phyloP scores from a whole-genome alignment of 2,888 invertebrate species.

The Cheilosia vulpina region DNA sequence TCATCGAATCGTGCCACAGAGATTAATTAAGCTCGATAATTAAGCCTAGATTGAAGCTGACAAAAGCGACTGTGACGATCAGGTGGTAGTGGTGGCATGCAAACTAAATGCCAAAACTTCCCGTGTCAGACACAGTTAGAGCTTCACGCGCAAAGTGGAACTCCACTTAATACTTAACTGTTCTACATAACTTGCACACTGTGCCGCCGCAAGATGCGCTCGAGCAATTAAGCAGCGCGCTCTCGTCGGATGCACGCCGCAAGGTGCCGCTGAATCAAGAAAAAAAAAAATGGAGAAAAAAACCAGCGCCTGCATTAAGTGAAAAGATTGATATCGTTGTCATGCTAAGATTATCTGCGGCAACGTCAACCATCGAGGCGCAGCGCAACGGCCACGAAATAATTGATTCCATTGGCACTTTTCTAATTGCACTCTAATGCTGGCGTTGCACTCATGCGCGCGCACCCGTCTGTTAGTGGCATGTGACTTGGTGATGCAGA shows the following conservation, averaged over 20 bases:
- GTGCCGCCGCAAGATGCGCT: slow-evolving; percentile 61
- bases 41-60: slow-evolving; percentile 78
- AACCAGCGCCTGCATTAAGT: slow-evolving; percentile 42
- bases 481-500: slow-evolving; percentile 60
- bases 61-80: slow-evolving; percentile 6
- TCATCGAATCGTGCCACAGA: slow-evolving; percentile 73
- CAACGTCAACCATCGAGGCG: slow-evolving; percentile 43
- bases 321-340: slow-evolving; percentile 72
- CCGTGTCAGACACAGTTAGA: slow-evolving; percentile 43
- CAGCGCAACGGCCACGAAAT: slow-evolving; percentile 52
- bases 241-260: slow-evolving; percentile 34
- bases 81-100: slow-evolving; percentile 31
- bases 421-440: slow-evolving; percentile 72
- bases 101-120: slow-evolving; percentile 28
- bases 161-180: slow-evolving; percentile 61
- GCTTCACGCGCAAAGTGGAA: slow-evolving; percentile 50
- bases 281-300: neutral
- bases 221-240: slow-evolving; percentile 64
- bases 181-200: slow-evolving; percentile 37
- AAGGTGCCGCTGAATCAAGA: slow-evolving; percentile 53
- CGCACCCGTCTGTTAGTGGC: slow-evolving; percentile 45
- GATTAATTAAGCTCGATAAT: slow-evolving; percentile 82
- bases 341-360: slow-evolving; percentile 57
- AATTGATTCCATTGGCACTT: slow-evolving; percentile 75
- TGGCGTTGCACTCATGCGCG: slow-evolving; percentile 28